These are phyloP conservation scores for Formica selysi DNA, from an alignment of 1,140 invertebrate genomes.

Conservation along the genomic window DNA sequence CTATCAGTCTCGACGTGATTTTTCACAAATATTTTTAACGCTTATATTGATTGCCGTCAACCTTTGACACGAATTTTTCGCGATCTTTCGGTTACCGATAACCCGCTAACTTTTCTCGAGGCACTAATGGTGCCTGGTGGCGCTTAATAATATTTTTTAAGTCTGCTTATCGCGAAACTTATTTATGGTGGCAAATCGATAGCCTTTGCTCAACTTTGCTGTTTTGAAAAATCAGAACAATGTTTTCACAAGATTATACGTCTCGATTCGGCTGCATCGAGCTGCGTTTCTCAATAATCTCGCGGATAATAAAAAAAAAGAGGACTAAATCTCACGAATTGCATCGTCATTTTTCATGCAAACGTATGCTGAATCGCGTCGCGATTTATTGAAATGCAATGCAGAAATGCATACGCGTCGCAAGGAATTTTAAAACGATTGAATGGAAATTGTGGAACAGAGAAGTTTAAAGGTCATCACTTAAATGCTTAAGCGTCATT, in stretches of 20 bases:
- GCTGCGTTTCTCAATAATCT: constrained; percentile 3
- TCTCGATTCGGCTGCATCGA: background rate
- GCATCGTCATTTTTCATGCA: background rate
- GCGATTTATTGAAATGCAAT: background rate
- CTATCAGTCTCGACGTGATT: constrained; percentile 52
- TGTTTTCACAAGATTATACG: background rate
- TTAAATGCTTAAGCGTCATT: too few species aligned
- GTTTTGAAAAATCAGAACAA: constrained; percentile 16
- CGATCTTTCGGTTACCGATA: constrained; percentile 30
- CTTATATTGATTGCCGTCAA: constrained; percentile 30
- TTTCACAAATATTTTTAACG: background rate
- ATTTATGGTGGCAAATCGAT: constrained; percentile 1
- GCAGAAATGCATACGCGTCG: background rate
- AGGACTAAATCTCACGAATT: background rate
- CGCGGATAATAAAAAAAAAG: background rate
- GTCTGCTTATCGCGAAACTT: background rate
- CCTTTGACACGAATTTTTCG: constrained; percentile 46
- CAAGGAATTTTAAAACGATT: background rate
- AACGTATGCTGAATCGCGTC: background rate
- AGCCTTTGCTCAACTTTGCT: background rate
- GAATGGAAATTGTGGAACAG: background rate
- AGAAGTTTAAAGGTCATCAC: background rate
- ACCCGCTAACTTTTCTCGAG: background rate
- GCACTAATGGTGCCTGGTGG: constrained; percentile 4
- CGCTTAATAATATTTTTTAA: constrained; percentile 38